Evolutionary conservation across 2,113 vertebrate species (phyloP).

Genomic region (Silurus meridionalis): DNA sequence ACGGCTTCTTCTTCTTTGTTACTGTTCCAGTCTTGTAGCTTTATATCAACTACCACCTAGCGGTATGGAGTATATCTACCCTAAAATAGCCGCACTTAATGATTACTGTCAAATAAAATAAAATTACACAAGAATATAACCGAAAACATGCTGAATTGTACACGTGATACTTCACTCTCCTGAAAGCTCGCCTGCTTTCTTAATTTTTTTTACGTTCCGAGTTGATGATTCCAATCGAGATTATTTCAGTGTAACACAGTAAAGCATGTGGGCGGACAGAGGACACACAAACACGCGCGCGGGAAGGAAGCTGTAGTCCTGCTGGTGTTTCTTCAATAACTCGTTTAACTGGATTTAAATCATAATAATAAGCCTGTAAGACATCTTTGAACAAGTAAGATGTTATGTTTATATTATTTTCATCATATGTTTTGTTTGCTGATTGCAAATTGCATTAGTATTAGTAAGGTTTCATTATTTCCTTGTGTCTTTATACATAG

Average conservation of each 20-base stretch:
- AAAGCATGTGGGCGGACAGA: conserved; percentile 3
- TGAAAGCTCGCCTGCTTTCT: not conserved
- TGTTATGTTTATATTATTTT: not conserved
- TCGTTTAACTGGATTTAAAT: not conserved
- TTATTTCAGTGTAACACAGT: conserved; percentile 58
- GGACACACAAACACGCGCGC: not conserved
- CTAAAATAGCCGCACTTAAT: too few species aligned
- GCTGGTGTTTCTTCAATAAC: not conserved
- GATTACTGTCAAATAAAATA: not conserved
- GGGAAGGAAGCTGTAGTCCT: not conserved
- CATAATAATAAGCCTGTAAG: not conserved
- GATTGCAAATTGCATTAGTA: not conserved
- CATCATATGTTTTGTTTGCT: not conserved
- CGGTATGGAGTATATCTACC: not conserved
- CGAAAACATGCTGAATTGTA: not conserved
- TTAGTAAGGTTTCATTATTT: too few species aligned
- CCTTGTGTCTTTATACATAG: not conserved
- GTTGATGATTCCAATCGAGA: conserved; percentile 47
- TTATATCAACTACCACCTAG: not conserved
- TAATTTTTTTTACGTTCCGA: not conserved
- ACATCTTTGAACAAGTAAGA: conserved; percentile 25
- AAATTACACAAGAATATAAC: too few species aligned
- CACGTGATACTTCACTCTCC: not conserved
- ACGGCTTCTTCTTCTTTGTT: not conserved
- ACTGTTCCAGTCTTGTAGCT: not conserved